Base-by-base conservation (phyloP, 1,140 invertebrate species). In the Acromyrmex echinatior region DNA sequence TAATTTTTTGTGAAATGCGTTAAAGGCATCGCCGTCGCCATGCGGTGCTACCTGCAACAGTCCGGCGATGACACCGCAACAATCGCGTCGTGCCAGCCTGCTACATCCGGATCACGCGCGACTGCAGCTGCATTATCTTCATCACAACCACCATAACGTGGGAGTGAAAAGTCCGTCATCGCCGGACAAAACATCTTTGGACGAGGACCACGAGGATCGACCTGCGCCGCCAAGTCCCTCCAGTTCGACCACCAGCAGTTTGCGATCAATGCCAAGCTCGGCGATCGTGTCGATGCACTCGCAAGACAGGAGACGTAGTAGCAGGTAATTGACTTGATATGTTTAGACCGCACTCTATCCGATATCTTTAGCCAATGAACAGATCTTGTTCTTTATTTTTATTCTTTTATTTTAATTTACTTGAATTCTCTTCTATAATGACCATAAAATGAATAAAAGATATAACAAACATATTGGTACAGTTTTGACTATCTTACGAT, bases 31-130 rank as follows among this genome's bases (percentile, higher is more conserved):
- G 49, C 97, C 97, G 16, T 96, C 96, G 79, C 96, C 96, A n/a
- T 96, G 96, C 88, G 94, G 93, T 63, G 89, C 73, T 7, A 84
- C 88, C 18, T 92, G 90, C 91, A 92, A 81, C 71, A 94, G 94
- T 89, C 93, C 92, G 78, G 92, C 87, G 82, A 94, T 88, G 87
- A 95, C 93, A 89, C 95, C 91, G 51, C 96, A 93, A 93, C 76
- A 93, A 91, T 96, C 95, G 6, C 94, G 96, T 28, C 94, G 97
- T 53, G 96, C 96, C 58, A 97, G 96, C 86, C 92, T 97, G 0
- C 95, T 97, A 25, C 97, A 97, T 95, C 97, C 97, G 10, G 97
- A 97, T 88, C 97, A 97, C 93, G 97, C 97, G 25, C 94, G 97
- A 2, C 93, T 97, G 4, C 96, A 96, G 86, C 93, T 96, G 16